phyloP scores from a whole-genome alignment of 1,140 invertebrate species.

The Drosophila grimshawi region DNA sequence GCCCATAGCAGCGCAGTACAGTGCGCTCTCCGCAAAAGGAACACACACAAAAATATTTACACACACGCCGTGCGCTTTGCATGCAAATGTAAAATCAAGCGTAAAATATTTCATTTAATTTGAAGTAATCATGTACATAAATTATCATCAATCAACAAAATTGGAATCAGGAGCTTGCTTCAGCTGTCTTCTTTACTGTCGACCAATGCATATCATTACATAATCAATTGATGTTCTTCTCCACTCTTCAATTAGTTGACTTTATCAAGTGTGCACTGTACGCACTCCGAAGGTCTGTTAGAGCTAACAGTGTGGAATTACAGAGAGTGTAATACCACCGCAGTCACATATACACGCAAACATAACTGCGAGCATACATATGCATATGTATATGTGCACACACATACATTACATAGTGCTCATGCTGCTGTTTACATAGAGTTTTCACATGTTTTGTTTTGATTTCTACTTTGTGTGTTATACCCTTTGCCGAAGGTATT shows the following conservation, averaged over 20 bases:
- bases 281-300: conserved; percentile 46
- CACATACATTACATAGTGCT: background rate
- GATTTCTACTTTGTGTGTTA: conserved; percentile 42
- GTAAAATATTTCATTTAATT: too few relatives aligned
- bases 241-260: background rate
- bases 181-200: too few relatives aligned
- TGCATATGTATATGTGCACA: conserved; percentile 15
- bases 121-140: too few relatives aligned
- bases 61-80: background rate
- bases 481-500: conserved; percentile 19
- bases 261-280: conserved; percentile 16
- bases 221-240: too few relatives aligned
- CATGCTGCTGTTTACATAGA: conserved; percentile 54
- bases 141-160: too few relatives aligned
- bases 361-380: conserved; percentile 8
- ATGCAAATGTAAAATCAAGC: too few relatives aligned
- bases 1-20: conserved; percentile 13
- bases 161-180: too few relatives aligned
- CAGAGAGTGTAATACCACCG: conserved; percentile 28
- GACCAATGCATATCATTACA: too few relatives aligned
- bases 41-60: background rate
- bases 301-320: conserved; percentile 53
- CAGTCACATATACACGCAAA: background rate
- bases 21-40: conserved; percentile 2
- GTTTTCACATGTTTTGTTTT: conserved; percentile 69